phyloP scores from a whole-genome alignment of 2,113 vertebrate genomes.

The Trochalopteron elliotii region DNA sequence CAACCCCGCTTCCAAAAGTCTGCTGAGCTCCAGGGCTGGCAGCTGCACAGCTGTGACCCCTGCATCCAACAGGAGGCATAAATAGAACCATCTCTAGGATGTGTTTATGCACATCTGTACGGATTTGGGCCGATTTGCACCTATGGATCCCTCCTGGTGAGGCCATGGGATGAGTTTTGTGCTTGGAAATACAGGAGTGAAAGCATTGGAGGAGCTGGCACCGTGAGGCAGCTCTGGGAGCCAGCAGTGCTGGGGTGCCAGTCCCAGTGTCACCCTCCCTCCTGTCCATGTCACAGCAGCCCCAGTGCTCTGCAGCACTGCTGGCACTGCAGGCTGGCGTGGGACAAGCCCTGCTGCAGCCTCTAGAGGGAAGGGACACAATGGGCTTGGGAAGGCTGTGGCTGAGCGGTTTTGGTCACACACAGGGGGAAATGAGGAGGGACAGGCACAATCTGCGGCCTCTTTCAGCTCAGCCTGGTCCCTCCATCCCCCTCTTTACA shows the following conservation, averaged over 20 bases:
- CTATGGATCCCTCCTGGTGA: accelerated
- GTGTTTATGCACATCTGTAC: accelerated
- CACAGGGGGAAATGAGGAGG: background rate
- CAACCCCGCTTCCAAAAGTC: accelerated
- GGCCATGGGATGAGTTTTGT: accelerated
- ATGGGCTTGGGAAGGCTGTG: background rate
- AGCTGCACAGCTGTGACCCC: background rate
- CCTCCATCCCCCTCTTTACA: background rate
- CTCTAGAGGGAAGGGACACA: accelerated
- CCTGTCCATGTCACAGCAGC: accelerated
- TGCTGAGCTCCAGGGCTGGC: background rate
- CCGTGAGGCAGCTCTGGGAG: accelerated
- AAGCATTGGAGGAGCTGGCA: accelerated
- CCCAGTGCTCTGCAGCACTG: background rate
- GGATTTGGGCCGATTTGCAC: background rate
- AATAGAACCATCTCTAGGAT: accelerated
- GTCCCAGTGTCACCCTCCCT: background rate
- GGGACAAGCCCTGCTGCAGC: background rate
- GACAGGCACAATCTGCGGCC: background rate
- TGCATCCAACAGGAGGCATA: background rate
- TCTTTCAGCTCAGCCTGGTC: background rate
- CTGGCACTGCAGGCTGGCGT: background rate
- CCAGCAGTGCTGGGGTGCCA: background rate
- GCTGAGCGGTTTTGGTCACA: background rate
- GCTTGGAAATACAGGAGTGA: background rate